phyloP scores from a whole-genome alignment of 2,888 invertebrate species.

The Pilophorus perplexus region DNA sequence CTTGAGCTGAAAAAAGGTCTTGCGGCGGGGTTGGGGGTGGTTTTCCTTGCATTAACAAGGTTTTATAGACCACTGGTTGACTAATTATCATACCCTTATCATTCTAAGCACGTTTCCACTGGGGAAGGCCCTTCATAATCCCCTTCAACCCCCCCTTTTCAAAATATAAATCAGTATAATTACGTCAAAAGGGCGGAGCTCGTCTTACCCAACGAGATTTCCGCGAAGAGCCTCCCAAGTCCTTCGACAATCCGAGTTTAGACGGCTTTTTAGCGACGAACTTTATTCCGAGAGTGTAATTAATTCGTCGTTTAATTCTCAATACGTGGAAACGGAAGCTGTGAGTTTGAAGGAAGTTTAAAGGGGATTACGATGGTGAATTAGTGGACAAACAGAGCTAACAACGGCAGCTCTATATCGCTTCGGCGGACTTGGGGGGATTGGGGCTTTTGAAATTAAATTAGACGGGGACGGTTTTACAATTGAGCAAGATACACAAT shows the following conservation, averaged over 20 bases:
- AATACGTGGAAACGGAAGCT: too few species aligned
- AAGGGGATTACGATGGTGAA: too few species aligned
- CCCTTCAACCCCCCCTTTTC: conserved; percentile 6
- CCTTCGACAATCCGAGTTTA: neutral
- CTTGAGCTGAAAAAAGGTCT: conserved; percentile 4
- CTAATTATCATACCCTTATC: conserved; percentile 40
- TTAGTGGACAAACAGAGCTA: too few species aligned
- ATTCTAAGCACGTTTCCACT: conserved; percentile 33
- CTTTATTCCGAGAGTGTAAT: too few species aligned
- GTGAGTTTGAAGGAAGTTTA: too few species aligned
- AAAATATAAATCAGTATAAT: conserved; percentile 38
- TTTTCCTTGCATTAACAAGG: conserved; percentile 36
- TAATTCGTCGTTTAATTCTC: neutral
- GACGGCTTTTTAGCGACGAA: too few species aligned
- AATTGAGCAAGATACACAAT: too few species aligned
- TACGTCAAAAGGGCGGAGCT: neutral
- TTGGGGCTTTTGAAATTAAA: too few species aligned
- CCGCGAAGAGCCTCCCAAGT: too few species aligned
- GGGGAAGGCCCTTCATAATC: neutral
- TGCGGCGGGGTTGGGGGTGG: neutral
- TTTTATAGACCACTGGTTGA: conserved; percentile 41
- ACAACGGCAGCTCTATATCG: too few species aligned
- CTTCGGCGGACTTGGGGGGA: too few species aligned
- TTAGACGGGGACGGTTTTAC: too few species aligned
- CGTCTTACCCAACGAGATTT: neutral